Base-by-base conservation (phyloP, 2,113 vertebrate species). In the Pontoporia blainvillei region DNA sequence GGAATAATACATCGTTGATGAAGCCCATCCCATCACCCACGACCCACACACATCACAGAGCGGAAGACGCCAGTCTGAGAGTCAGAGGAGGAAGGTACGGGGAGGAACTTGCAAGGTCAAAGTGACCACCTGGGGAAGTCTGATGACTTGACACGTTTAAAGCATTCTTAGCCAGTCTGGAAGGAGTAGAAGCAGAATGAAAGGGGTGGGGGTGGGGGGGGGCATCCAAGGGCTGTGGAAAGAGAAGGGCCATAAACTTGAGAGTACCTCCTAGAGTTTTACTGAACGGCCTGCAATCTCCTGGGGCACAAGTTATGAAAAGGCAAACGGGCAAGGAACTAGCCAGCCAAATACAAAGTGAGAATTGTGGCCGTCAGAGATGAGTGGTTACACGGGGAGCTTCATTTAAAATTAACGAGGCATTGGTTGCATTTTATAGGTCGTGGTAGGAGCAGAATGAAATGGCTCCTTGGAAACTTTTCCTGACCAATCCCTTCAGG, bases 381-480 rank as follows among this genome's bases (percentile, higher is more conserved):
- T 95, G 96, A 98, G 82, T 82, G 92, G 89, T 98, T 98, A 96
- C 89, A n/a, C 18, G 95, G 94, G 97, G 69, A 75, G 78, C 23
- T 66, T 91, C 2, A 0, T 93, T 98, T 97, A 97, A 98, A 97
- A 93, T 98, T 96, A 98, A 98, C 0, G 0, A 98, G 94, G 91
- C 95, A 46, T 97, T 67, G 84, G 64, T 92, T 98, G 97, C 46
- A 21, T 98, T 97, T 97, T 96, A 78, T 69, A 93, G 86, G 39
- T 98, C 85, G 97, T 96, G 76, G 76, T 36, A 31, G 49, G 71
- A 90, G 78, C 84, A 86, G 91, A 94, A 96, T 90, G 34, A 4
- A 97, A 8, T 1, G 34, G 14, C 83, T 59, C 61, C 57, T 64
- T 4, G 36, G 76, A 95, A 95, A 64, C 29, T 71, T 31, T 72